Evolutionary conservation across 1,140 invertebrate genomes (phyloP).

Genomic region (Seison nebaliae): DNA sequence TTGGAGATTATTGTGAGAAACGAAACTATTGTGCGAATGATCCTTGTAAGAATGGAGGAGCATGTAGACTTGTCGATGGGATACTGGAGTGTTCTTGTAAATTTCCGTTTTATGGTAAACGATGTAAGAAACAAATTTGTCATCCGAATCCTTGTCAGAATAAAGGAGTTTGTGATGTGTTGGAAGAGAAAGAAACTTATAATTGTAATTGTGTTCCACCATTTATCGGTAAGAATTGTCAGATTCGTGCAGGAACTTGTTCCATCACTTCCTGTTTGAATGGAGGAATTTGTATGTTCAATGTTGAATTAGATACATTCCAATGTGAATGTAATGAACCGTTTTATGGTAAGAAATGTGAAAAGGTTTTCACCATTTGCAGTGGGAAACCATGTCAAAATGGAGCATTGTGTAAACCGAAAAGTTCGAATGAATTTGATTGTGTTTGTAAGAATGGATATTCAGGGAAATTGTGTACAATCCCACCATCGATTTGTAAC

Average conservation of each 20-base stretch:
- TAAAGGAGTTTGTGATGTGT: background rate
- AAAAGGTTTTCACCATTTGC: background rate
- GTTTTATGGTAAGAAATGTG: background rate
- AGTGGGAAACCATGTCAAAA: conserved; percentile 13
- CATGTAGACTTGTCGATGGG: too few relatives aligned
- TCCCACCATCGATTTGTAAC: background rate
- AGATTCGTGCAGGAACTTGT: too few relatives aligned
- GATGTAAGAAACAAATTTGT: too few relatives aligned
- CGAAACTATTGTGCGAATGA: conserved; percentile 7
- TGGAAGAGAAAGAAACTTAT: background rate
- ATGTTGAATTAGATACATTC: too few relatives aligned
- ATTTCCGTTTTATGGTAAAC: too few relatives aligned
- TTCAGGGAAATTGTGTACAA: background rate
- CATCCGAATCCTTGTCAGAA: background rate
- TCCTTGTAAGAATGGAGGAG: conserved; percentile 8
- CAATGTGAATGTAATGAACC: too few relatives aligned
- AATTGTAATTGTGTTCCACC: background rate
- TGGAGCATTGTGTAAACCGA: conserved; percentile 15
- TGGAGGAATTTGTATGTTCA: too few relatives aligned
- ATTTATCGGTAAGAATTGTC: conserved; percentile 15
- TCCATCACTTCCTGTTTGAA: too few relatives aligned
- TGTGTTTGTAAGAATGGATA: conserved; percentile 17
- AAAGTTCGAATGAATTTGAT: background rate
- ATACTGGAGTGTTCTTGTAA: too few relatives aligned
- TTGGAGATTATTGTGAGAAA: conserved; percentile 10